Evolutionary conservation across 2,888 invertebrate genomes (phyloP), one percentile per base, ranked within the genome.

Genomic region (Thumatha senex): DNA sequence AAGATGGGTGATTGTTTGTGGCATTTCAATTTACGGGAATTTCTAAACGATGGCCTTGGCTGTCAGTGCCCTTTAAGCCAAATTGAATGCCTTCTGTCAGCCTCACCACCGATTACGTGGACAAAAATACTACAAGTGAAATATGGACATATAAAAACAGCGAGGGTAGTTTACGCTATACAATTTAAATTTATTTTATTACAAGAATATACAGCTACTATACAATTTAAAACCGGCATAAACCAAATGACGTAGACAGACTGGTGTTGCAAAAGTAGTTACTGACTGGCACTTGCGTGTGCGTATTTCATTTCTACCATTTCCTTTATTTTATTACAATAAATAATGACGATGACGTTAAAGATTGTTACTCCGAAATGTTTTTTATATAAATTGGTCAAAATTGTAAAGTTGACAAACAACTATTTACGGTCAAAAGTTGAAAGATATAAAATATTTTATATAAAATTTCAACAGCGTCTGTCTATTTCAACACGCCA

Each of bases 261-360:
- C 8, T 7, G 1, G 13, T 49, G 12, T 44, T 44, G 43, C 39
- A 39, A 49, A 49, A 49, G 38, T 44, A 34, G 11, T 9, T 15
- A 3, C 41, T 33, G 9, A 15, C 15, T 33, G 9, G 12, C 15
- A 30, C 7, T 11, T 13, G 29, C 24, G 35, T 29, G 12, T n/a
- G 8, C 40, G 35, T 40, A 40, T 4, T 9, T 35, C 33, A 43
- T 34, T 33, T 12, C 24, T n/a, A 11, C n/a, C 0, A 13, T 48
- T 43, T 29, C 39, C 34, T 49, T 29, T 40, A 46, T 13, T 44
- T n/a, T 40, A 29, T 24, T 44, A 24, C 15, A 44, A 40, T 49
- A 38, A 43, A 38, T 13, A 7, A 24, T 31, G n/a, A 24, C 18
- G 13, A 29, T 50, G 49, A 50, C 49, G 45, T 45, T 18, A n/a